Conservation (phyloP, 2,888 invertebrate genomes). For the Plagodis dolabraria region DNA sequence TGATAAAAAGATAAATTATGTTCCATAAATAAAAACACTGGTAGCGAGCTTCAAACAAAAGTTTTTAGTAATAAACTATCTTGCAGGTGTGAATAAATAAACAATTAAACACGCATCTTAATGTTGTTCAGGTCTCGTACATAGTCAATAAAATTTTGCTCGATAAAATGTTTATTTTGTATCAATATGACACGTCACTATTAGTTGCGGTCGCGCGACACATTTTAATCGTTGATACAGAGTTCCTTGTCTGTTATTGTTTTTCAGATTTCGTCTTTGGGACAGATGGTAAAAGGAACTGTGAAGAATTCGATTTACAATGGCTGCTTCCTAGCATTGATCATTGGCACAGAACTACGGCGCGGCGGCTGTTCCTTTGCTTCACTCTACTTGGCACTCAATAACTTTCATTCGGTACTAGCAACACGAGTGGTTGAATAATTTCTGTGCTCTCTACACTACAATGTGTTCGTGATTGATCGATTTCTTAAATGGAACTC, state of each 20-base stretch:
- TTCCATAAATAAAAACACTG: conserved; percentile 45
- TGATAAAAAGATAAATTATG: conserved; percentile 42
- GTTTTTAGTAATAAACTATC: conserved; percentile 33
- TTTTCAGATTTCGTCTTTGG: conserved; percentile 65
- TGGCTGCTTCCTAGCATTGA: conserved; percentile 61
- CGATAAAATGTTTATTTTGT: conserved; percentile 26
- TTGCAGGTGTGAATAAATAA: conserved; percentile 46
- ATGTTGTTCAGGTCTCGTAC: conserved; percentile 29
- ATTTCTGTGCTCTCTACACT: conserved; percentile 56
- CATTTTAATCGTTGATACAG: conserved; percentile 47
- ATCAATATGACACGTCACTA: conserved; percentile 42
- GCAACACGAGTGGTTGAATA: conserved; percentile 63
- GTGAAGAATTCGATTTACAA: conserved; percentile 74
- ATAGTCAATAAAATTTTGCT: conserved; percentile 9
- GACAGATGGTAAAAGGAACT: conserved; percentile 70
- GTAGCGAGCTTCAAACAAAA: conserved; percentile 40
- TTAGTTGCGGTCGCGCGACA: conserved; percentile 28
- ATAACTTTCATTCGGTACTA: conserved; percentile 63
- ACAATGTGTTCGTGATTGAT: conserved; percentile 50
- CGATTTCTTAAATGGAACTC: conserved; percentile 30
- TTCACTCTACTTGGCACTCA: conserved; percentile 80
- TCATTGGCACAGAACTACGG: conserved; percentile 68
- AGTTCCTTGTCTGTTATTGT: conserved; percentile 55
- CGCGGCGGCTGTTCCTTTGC: conserved; percentile 68
- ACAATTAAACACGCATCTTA: conserved; percentile 42